Percentiles rank a stretch among this genome's conserved stretches.
Evolutionary conservation across 1,140 invertebrate species (phyloP).

Genomic region (Hesperophylax magnus): DNA sequence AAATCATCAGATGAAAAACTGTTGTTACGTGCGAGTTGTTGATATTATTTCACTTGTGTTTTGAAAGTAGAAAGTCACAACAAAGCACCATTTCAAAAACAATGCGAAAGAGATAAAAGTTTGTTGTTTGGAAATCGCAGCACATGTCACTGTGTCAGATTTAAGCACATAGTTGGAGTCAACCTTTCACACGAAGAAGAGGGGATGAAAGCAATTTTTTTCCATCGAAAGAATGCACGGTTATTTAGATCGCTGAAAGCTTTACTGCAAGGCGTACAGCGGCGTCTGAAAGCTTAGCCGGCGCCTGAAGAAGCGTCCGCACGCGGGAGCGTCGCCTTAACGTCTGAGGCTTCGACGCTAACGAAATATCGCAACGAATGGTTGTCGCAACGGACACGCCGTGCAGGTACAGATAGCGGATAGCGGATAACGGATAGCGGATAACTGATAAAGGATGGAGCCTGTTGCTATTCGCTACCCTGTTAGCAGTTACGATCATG

Average conservation of each 20-base stretch:
- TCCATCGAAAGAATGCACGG: too few relatives aligned
- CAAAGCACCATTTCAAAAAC: neutral
- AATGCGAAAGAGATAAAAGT: too few relatives aligned
- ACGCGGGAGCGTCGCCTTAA: conserved; percentile 50
- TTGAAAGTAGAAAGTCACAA: neutral
- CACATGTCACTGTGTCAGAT: too few relatives aligned
- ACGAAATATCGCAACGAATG: conserved; percentile 25
- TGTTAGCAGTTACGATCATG: conserved; percentile 7
- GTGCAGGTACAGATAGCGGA: conserved; percentile 15
- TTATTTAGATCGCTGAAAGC: conserved; percentile 21
- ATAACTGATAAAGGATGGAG: conserved; percentile 8
- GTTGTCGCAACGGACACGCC: neutral
- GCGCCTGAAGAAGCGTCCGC: conserved; percentile 47
- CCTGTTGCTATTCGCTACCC: conserved; percentile 25
- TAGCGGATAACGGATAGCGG: conserved; percentile 8
- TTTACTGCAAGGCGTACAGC: conserved; percentile 26
- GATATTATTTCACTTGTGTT: too few relatives aligned
- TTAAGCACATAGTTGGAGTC: too few relatives aligned
- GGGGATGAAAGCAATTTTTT: too few relatives aligned
- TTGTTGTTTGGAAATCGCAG: too few relatives aligned
- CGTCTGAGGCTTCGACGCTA: conserved; percentile 48
- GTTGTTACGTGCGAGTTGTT: too few relatives aligned
- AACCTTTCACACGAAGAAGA: too few relatives aligned
- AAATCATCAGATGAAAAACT: too few relatives aligned
- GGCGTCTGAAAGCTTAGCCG: conserved; percentile 28